These are phyloP conservation scores for Pangasianodon hypophthalmus DNA, from an alignment of 2,113 vertebrate species.

Conservation along the genomic window DNA sequence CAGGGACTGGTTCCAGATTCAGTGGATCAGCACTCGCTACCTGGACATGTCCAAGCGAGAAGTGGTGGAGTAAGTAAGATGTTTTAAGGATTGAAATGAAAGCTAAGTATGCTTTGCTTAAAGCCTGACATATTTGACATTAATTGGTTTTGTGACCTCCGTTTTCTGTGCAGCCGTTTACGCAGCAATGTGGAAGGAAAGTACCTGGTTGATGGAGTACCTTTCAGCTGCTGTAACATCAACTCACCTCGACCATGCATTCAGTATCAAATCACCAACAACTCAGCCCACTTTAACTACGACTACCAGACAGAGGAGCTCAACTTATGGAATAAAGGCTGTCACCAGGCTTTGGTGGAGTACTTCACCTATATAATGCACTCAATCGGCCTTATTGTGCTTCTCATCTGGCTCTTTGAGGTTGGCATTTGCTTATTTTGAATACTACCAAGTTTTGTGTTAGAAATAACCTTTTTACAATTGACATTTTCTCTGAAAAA, in stretches of 20 bases:
- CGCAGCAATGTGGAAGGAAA: constrained; percentile 82
- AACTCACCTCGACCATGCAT: constrained; percentile 86
- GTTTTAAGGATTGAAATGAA: neutral
- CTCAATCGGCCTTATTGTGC: constrained; percentile 75
- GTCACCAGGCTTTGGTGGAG: constrained; percentile 79
- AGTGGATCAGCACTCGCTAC: constrained; percentile 86
- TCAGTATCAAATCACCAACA: constrained; percentile 82
- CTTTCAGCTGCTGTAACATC: constrained; percentile 89
- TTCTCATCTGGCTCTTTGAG: constrained; percentile 88
- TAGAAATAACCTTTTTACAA: neutral
- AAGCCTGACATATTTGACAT: neutral
- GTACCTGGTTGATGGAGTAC: constrained; percentile 82
- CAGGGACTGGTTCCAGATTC: constrained; percentile 87
- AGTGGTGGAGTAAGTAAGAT: constrained; percentile 81
- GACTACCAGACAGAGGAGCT: constrained; percentile 76
- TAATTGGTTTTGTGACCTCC: neutral
- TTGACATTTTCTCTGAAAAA: neutral
- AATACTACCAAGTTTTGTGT: neutral
- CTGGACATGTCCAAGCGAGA: constrained; percentile 82
- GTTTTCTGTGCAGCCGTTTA: constrained; percentile 71
- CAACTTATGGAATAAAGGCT: constrained; percentile 84
- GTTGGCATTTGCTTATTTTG: constrained; percentile 60
- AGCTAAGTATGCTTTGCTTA: neutral
- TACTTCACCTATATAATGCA: constrained; percentile 83
- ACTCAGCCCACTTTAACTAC: constrained; percentile 79